A percentile compares a stretch with the other conserved stretches of the same genome.
phyloP scores from a whole-genome alignment of 2,113 vertebrate species.

The Pelodiscus sinensis region DNA sequence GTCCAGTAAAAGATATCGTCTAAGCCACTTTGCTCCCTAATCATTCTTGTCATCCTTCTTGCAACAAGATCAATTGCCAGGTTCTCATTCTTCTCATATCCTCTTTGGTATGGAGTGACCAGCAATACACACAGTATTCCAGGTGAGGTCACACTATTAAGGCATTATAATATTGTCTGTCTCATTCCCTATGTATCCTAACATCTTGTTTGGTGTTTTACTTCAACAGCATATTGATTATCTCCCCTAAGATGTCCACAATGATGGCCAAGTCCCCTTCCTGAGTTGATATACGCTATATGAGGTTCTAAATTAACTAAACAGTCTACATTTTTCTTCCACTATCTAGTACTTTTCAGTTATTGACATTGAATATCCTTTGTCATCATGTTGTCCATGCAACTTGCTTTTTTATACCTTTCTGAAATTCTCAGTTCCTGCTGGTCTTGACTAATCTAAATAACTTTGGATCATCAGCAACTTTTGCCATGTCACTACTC shows the following conservation, averaged over 20 bases:
- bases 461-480: conserved; percentile 37
- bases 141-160: neutral
- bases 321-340: fast-evolving
- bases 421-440: neutral
- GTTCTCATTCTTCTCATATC: neutral
- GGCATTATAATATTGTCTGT: neutral
- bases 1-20: neutral
- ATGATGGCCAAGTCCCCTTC: neutral
- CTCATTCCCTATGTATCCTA: neutral
- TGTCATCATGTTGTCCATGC: neutral
- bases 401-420: neutral
- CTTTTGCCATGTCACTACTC: conserved; percentile 4
- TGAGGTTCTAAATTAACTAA: no score
- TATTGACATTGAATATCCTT: conserved; percentile 1
- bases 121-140: neutral
- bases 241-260: neutral
- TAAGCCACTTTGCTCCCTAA: neutral
- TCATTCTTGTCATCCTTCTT: neutral
- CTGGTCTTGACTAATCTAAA: conserved; percentile 37
- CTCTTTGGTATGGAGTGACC: neutral
- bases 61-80: neutral
- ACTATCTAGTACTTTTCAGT: fast-evolving
- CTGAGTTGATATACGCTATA: neutral
- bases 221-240: neutral
- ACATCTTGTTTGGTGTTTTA: conserved; percentile 19